Evolutionary conservation across 2,113 vertebrate genomes (phyloP), one percentile per base, ranked within the genome.

Genomic region (Aldabrachelys gigantea): DNA sequence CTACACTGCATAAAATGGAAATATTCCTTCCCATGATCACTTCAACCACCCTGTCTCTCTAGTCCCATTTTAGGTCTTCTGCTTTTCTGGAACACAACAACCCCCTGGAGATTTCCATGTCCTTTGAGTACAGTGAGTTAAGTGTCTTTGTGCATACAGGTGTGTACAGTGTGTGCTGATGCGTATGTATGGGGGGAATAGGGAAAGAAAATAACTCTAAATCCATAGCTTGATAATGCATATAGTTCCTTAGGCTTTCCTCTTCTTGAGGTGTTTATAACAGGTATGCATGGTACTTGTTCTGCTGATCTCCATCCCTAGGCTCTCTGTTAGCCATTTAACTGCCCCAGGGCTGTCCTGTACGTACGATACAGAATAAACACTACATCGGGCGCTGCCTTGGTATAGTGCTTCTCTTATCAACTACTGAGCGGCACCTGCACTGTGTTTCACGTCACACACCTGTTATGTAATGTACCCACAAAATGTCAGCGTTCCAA

Each of bases 201-300:
- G 80, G 95, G 47, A 52, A 88, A 82, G 80, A 85, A 95, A 94
- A 80, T 69, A 96, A 54, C 44, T 13, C 84, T 84, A 62, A 44
- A 11, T 44, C 76, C 57, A 27, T 78, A 44, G 27, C 49, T 69
- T 41, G 41, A 44, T 72, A 56, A 75, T 52, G 80, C 2, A 75
- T 50, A n/a, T 35, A 56, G 57, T 49, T 25, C 25, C 29, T 59
- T 87, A 80, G 35, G 10, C 29, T 72, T 72, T 57, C 52, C 54
- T 78, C 59, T 38, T 6, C 35, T 25, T 79, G 47, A 41, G 10
- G 38, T 41, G 44, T 54, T 57, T 19, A 62, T 27, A 35, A 8
- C n/a, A 90, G n/a, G 19, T 38, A 44, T 76, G 47, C 8, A 65
- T 35, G 24, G 25, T 10, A 56, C 22, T 52, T 31, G 25, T 65